These are phyloP conservation scores for Mus pahari DNA, from an alignment of 2,113 vertebrate species.

Conservation along the genomic window DNA sequence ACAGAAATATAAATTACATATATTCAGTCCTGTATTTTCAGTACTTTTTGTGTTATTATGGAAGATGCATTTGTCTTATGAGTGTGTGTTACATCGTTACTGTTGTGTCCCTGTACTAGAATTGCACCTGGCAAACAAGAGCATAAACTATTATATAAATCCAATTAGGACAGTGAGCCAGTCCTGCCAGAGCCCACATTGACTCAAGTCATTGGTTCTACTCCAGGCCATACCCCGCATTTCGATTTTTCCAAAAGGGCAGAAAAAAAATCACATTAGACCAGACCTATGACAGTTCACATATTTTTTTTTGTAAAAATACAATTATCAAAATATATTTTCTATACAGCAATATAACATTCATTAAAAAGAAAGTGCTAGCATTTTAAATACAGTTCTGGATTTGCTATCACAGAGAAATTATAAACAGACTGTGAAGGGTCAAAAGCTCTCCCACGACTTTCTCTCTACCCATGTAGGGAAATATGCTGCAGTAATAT, in stretches of 20 bases:
- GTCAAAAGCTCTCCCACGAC: not conserved
- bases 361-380: not conserved
- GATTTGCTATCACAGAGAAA: not conserved
- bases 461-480: not conserved
- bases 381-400: not conserved
- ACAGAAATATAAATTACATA: not conserved
- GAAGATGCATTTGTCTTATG: not conserved
- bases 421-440: not conserved
- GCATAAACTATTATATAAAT: rapidly evolving
- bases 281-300: not conserved
- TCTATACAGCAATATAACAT: not conserved
- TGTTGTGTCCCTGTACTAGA: not conserved
- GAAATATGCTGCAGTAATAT: not conserved
- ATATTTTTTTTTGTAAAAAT: not conserved
- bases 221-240: not conserved
- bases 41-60: not conserved
- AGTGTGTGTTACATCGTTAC: not conserved
- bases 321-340: not conserved
- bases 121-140: not conserved
- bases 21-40: not conserved
- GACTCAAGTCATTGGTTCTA: not conserved
- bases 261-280: not conserved
- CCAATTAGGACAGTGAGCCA: not conserved
- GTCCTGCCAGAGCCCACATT: no score
- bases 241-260: not conserved